Evolutionary conservation across 2,888 invertebrate genomes (phyloP).

Genomic region (Criorhina ranunculi): DNA sequence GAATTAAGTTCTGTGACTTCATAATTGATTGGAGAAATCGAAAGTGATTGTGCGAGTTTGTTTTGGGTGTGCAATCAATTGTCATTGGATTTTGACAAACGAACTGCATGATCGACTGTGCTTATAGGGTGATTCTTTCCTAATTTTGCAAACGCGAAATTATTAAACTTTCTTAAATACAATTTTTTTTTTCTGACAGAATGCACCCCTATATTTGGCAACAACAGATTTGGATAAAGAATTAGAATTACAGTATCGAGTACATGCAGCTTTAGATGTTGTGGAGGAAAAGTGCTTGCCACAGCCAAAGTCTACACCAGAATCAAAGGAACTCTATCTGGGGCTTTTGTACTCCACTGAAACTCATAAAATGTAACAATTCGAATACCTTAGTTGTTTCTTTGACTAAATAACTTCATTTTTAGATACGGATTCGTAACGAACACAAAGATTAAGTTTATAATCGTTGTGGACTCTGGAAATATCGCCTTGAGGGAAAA

Average conservation of each 20-base stretch:
- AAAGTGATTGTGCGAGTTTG: too few relatives aligned
- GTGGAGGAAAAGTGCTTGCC: constrained; percentile 85
- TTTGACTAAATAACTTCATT: constrained; percentile 58
- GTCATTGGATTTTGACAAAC: neutral
- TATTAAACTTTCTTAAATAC: constrained; percentile 20
- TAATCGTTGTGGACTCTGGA: constrained; percentile 95
- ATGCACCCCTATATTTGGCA: constrained; percentile 95
- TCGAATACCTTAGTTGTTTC: constrained; percentile 81
- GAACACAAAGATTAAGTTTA: constrained; percentile 97
- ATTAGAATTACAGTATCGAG: constrained; percentile 95
- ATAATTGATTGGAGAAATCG: too few relatives aligned
- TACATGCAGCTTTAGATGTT: constrained; percentile 89
- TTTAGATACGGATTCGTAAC: constrained; percentile 97
- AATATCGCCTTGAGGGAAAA: constrained; percentile 95
- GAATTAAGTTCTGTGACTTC: too few relatives aligned
- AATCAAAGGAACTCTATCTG: constrained; percentile 94
- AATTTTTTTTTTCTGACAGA: constrained; percentile 86
- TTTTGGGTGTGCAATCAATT: neutral
- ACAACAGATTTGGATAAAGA: constrained; percentile 92
- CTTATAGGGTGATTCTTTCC: constrained; percentile 1
- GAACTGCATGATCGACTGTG: neutral
- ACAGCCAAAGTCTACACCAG: constrained; percentile 88
- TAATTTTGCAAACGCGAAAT: neutral
- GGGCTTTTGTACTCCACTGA: constrained; percentile 97
- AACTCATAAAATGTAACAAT: constrained; percentile 95